phyloP scores from a whole-genome alignment of 2,113 vertebrate genomes.

The Panurus biarmicus region DNA sequence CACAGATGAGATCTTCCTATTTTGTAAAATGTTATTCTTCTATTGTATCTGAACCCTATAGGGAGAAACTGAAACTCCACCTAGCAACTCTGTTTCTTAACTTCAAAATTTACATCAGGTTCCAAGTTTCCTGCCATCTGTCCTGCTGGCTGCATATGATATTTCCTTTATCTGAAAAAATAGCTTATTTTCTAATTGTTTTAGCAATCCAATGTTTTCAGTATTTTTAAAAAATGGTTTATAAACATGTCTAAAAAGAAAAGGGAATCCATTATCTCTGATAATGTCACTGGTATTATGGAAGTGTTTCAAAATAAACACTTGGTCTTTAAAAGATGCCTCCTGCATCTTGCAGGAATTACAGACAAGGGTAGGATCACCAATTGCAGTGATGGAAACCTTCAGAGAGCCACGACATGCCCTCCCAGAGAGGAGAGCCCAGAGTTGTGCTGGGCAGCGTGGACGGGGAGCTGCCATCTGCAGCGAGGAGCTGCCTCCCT shows the following conservation, averaged over 20 bases:
- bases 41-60: background rate
- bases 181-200: background rate
- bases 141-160: background rate
- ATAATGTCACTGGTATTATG: background rate
- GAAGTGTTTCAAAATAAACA: background rate
- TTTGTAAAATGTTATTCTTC: background rate
- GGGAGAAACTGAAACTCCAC: background rate
- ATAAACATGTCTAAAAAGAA: background rate
- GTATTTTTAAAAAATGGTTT: background rate
- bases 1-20: background rate
- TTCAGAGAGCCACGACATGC: background rate
- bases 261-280: background rate
- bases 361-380: background rate
- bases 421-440: background rate
- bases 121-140: background rate
- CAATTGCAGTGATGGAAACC: accelerated
- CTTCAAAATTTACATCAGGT: background rate
- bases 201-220: background rate
- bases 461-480: accelerated
- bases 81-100: background rate
- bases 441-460: accelerated
- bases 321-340: background rate
- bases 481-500: background rate
- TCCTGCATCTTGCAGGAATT: background rate
- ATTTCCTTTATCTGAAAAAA: background rate